Conservation (phyloP, 2,113 vertebrate species). For the Parus major region DNA sequence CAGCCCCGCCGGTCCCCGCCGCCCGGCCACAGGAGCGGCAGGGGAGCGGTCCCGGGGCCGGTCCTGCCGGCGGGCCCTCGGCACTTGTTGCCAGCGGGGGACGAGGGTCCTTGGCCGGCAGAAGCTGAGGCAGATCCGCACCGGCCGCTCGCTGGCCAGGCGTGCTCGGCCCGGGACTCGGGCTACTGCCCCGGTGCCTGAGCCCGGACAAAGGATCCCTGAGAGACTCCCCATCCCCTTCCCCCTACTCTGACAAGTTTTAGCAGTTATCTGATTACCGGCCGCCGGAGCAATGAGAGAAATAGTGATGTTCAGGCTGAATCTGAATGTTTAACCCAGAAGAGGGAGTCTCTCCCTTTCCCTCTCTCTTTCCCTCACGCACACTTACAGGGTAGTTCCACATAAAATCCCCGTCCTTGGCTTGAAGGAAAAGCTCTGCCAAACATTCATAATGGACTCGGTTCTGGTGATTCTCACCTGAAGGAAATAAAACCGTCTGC, state of each 20-base stretch:
- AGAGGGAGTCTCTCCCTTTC: constrained; percentile 16
- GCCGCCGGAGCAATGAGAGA: not conserved
- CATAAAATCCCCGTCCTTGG: not conserved
- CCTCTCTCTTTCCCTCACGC: not conserved
- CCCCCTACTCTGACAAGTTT: not conserved
- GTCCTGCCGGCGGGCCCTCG: not conserved
- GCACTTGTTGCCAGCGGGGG: constrained; percentile 11
- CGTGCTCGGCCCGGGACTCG: not conserved
- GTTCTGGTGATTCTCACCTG: not conserved
- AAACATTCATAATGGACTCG: not conserved
- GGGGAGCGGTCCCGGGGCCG: not conserved
- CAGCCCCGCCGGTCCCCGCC: not conserved
- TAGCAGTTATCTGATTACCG: not conserved
- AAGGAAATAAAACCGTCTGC: not conserved
- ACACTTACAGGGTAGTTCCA: not conserved
- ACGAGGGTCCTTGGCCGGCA: not conserved
- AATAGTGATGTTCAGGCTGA: not conserved
- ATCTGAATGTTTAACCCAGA: constrained; percentile 23
- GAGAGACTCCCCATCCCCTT: not conserved
- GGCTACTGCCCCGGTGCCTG: fast-evolving
- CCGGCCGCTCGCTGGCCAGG: too few relatives aligned
- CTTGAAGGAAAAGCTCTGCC: not conserved
- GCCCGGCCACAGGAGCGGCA: not conserved
- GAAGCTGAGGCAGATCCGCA: not conserved
- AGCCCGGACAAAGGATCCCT: not conserved